Base-by-base conservation (phyloP, 1,140 invertebrate genomes). In the Anoplophora glabripennis region DNA sequence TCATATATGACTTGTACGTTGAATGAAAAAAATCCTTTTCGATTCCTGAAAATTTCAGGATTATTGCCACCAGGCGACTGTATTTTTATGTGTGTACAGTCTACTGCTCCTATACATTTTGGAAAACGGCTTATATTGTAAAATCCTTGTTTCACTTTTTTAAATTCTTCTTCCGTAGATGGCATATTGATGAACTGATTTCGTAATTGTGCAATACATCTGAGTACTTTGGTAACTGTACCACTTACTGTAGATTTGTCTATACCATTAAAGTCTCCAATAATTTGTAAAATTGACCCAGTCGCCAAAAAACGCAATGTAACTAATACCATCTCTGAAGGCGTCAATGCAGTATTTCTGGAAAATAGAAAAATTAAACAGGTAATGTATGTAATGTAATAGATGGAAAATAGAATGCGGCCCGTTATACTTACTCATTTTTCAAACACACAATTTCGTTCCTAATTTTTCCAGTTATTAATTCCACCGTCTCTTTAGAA, bases 21-120 rank as follows among this genome's bases (percentile, higher is more conserved):
- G 73, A 0, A 73, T 8, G 69, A 72, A 61, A 71, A 74, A 54
- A 60, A 75, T 3, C 48, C 51, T 56, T 77, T 70, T 46, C 67
- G 49, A 44, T 76, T 76, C 8, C 69, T 51, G 47, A 65, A 76
- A 8, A 58, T 44, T 66, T 76, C 73, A 42, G 64, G 65, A 42
- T 66, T 14, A 28, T 28, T 28, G 21, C 21, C 21, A 28, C 21
- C 21, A 5, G 21, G 21, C 2, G 21, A 28, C 21, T 28, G 21
- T 28, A 28, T 28, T 28, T 5, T 28, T 28, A 28, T 28, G 5
- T 28, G 21, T 28, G 21, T 28, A n/a, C n/a, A 64, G 42, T 14
- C 62, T 63, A 52, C 61, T 40, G 11, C 38, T n/a, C 14, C 14
- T n/a, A n/a, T 40, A 11, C 38, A 40, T 40, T 40, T 40, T 14